Conservation (phyloP, 2,113 vertebrate species). For the Datnioides undecimradiatus region DNA sequence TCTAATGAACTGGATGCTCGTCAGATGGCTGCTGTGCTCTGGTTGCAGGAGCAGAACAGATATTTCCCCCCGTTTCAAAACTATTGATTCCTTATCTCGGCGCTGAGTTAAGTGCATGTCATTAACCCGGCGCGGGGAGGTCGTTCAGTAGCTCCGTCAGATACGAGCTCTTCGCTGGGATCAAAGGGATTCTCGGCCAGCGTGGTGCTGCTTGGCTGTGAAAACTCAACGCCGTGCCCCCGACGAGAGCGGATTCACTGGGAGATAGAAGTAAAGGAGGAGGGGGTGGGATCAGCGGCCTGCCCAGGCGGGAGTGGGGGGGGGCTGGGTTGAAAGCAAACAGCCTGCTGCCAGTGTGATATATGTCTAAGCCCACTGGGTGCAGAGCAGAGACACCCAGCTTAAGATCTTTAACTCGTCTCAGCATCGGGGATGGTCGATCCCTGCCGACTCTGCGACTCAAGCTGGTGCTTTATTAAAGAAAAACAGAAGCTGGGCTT, state of each 20-base stretch:
- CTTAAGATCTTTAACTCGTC: conserved; percentile 75
- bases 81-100: not conserved
- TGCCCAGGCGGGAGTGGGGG: not conserved
- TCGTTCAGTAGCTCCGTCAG: conserved; percentile 30
- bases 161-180: conserved; percentile 48
- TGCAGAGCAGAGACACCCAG: conserved; percentile 69
- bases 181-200: conserved; percentile 78
- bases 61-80: not conserved
- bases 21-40: not conserved
- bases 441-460: conserved; percentile 37
- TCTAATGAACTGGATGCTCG: not conserved
- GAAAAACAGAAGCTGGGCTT: conserved; percentile 58
- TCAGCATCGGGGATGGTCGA: conserved; percentile 43
- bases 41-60: not conserved
- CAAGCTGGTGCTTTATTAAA: conserved; percentile 71
- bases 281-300: conserved; percentile 62
- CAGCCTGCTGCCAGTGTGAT: conserved; percentile 73
- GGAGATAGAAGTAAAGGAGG: conserved; percentile 53
- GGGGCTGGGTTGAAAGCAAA: conserved; percentile 65
- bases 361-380: conserved; percentile 71
- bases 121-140: conserved; percentile 2
- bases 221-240: conserved; percentile 58
- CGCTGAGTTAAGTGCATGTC: not conserved
- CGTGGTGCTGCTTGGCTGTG: conserved; percentile 64
- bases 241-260: conserved; percentile 51